Evolutionary conservation across 1,140 invertebrate genomes (phyloP).

Genomic region (Trichoplusia ni): DNA sequence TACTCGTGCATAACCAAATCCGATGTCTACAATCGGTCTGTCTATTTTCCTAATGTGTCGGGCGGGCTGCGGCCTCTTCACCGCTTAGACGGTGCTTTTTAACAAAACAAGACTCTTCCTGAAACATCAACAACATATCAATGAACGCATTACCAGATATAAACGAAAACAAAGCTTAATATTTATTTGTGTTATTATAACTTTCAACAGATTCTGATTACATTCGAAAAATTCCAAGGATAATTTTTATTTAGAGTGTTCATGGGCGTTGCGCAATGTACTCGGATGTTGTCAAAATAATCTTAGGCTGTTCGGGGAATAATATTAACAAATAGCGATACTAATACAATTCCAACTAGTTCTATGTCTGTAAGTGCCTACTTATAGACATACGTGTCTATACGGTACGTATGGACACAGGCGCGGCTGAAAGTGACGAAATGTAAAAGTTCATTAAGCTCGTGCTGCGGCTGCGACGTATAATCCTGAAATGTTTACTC

Average conservation of each 20-base stretch:
- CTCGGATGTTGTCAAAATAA: slow-evolving; percentile 4
- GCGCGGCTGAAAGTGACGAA: slow-evolving; percentile 32
- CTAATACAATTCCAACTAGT: not conserved
- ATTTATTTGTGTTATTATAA: slow-evolving; percentile 62
- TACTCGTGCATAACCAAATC: slow-evolving; percentile 52
- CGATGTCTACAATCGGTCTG: slow-evolving; percentile 54
- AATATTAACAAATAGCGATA: not conserved
- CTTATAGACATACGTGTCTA: too few species aligned
- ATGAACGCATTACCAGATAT: slow-evolving; percentile 53
- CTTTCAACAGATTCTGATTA: slow-evolving; percentile 53
- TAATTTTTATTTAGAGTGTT: slow-evolving; percentile 26
- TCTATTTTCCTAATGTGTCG: slow-evolving; percentile 73
- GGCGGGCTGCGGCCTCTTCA: slow-evolving; percentile 47
- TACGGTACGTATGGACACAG: not conserved
- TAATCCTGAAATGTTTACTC: slow-evolving; percentile 74
- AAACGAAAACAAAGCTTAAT: slow-evolving; percentile 48
- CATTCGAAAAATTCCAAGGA: slow-evolving; percentile 40
- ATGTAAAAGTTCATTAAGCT: slow-evolving; percentile 50
- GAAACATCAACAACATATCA: slow-evolving; percentile 72
- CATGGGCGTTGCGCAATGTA: slow-evolving; percentile 13
- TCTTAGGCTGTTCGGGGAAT: slow-evolving; percentile 17
- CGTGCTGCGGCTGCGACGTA: slow-evolving; percentile 49
- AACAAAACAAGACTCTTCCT: slow-evolving; percentile 71
- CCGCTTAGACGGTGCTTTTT: slow-evolving; percentile 59
- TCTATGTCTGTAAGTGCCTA: too few species aligned